Percentiles rank a stretch among this genome's conserved stretches.
phyloP scores from a whole-genome alignment of 2,113 vertebrate genomes.

The Actenoides hombroni region DNA sequence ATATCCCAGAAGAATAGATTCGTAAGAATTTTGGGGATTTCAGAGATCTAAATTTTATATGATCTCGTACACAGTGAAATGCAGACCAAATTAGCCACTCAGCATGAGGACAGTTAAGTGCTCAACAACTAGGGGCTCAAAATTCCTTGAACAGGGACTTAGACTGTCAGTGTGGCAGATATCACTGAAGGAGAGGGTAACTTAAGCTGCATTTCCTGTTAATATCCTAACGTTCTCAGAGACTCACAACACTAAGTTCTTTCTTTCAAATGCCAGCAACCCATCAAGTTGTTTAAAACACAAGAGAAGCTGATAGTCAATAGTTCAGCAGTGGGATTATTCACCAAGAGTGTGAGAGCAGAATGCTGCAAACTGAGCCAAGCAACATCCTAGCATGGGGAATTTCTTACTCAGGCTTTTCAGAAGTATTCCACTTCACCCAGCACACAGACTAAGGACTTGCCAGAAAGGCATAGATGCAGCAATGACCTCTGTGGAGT shows the following conservation, averaged over 20 bases:
- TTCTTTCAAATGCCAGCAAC: neutral
- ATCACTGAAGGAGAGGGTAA: neutral
- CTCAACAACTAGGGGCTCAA: neutral
- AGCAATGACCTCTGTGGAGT: neutral
- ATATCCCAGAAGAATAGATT: conserved; percentile 1
- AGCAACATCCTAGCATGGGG: neutral
- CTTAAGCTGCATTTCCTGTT: neutral
- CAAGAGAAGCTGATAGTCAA: neutral
- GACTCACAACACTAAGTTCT: neutral
- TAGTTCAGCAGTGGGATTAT: neutral
- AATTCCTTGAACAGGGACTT: neutral
- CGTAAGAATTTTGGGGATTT: neutral
- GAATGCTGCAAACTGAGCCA: neutral
- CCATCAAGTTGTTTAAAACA: neutral
- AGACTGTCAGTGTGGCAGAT: neutral
- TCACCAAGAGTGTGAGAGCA: rapidly evolving
- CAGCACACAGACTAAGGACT: neutral
- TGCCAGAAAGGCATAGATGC: neutral
- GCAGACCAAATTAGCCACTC: neutral
- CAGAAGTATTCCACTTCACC: neutral
- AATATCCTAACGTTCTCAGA: neutral
- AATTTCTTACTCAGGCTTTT: neutral
- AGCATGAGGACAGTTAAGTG: neutral
- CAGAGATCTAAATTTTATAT: neutral
- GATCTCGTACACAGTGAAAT: neutral